Conservation (phyloP, 2,888 invertebrate species). For the Lasioglossum zephyrum region DNA sequence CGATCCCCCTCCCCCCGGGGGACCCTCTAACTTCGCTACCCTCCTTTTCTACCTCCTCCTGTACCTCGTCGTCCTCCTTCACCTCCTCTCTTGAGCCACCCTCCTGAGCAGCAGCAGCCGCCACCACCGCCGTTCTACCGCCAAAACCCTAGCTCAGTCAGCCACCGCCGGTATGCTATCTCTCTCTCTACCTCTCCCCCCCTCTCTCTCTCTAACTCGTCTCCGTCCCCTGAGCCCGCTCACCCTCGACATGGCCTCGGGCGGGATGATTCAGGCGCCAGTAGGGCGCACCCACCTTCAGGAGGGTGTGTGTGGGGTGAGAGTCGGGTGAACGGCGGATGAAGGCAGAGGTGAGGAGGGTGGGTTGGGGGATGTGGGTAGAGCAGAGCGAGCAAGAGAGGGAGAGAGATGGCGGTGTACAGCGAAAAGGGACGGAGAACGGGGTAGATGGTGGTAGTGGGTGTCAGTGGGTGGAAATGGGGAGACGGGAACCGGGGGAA, state of each 20-base stretch:
- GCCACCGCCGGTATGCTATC: slow-evolving; percentile 54
- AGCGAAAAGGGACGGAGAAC: slow-evolving; percentile 76
- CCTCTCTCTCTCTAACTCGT: slow-evolving; percentile 48
- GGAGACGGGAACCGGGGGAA: slow-evolving; percentile 41
- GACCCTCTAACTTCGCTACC: slow-evolving; percentile 39
- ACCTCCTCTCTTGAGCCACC: slow-evolving; percentile 62
- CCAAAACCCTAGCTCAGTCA: slow-evolving; percentile 80
- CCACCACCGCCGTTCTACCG: slow-evolving; percentile 72
- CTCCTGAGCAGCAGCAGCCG: slow-evolving; percentile 63
- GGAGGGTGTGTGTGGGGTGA: slow-evolving; percentile 65
- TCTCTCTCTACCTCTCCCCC: slow-evolving; percentile 37
- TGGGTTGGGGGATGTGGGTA: slow-evolving; percentile 55
- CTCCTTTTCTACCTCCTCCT: slow-evolving; percentile 34
- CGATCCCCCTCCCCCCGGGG: slow-evolving; percentile 26
- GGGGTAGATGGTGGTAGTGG: slow-evolving; percentile 55
- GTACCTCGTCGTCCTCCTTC: slow-evolving; percentile 21
- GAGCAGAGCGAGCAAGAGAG: slow-evolving; percentile 51
- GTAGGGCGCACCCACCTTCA: slow-evolving; percentile 84
- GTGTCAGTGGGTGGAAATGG: slow-evolving; percentile 33
- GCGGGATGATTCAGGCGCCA: slow-evolving; percentile 85
- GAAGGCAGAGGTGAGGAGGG: slow-evolving; percentile 60
- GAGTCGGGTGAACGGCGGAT: slow-evolving; percentile 64
- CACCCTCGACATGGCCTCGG: slow-evolving; percentile 79
- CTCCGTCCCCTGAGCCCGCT: slow-evolving; percentile 50
- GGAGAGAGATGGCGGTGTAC: slow-evolving; percentile 24